Percentiles rank a stretch among this genome's conserved stretches.
These are phyloP conservation scores for Phymorhynchus buccinoides DNA, from an alignment of 1,140 invertebrate genomes.

Conservation along the genomic window DNA sequence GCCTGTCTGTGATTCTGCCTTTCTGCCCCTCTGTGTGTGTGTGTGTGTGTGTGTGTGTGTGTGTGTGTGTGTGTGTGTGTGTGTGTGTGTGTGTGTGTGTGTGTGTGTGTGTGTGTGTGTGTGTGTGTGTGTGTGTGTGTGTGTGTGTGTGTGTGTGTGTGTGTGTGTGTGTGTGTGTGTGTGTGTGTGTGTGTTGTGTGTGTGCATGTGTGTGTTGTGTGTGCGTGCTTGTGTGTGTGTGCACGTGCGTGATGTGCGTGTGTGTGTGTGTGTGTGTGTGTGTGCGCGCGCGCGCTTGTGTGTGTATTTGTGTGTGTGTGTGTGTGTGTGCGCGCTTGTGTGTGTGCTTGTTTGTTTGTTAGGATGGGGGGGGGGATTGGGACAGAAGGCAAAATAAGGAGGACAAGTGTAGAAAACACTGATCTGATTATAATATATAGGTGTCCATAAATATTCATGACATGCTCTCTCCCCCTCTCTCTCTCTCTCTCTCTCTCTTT, in stretches of 20 bases:
- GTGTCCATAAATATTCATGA: too few species aligned
- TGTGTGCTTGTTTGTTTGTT: not conserved
- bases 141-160: too few species aligned
- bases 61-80: not conserved
- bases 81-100: not conserved
- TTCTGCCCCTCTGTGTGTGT: not conserved
- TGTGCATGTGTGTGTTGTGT: not conserved
- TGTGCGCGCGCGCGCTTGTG: not conserved
- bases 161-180: too few species aligned
- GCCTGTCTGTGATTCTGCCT: too few species aligned
- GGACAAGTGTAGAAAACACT: too few species aligned
- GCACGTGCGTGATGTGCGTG: not conserved
- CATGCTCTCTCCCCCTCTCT: not conserved
- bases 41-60: not conserved
- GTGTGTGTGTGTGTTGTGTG: too few species aligned
- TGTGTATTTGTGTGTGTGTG: not conserved
- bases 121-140: too few species aligned
- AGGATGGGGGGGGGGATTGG: too few species aligned
- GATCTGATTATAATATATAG: too few species aligned
- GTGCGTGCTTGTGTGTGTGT: not conserved
- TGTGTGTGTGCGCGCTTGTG: not conserved
- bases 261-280: not conserved
- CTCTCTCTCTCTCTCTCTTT: constrained; percentile 14
- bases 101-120: too few species aligned
- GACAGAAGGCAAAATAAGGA: too few species aligned